Evolutionary conservation across 2,888 invertebrate species (phyloP), one percentile per base, ranked within the genome.

Genomic region (Atethmia centrago): DNA sequence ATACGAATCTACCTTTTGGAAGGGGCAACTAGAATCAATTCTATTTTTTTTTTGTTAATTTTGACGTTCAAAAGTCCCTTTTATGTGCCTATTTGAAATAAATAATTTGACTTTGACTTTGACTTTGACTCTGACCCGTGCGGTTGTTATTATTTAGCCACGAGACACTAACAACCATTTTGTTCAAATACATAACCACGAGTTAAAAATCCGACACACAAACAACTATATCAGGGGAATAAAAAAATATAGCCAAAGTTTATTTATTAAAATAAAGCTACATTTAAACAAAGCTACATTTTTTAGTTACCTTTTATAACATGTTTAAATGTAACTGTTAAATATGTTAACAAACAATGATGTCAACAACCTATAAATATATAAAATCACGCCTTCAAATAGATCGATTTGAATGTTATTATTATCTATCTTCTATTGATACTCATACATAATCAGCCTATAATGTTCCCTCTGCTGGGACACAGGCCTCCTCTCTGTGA

Each of bases 351-450:
- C 65, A 80, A 55, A 51, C 49, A 61, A 31, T 80, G 71, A 74
- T 70, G 81, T 77, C 74, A 74, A 71, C 62, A 56, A 58, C 56
- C 47, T 74, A 74, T 77, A 74, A 80, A 77, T 62, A 74, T 40
- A 74, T 68, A 56, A 79, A 74, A 67, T 53, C 55, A 56, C 42
- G 40, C 74, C 67, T 53, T 51, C n/a, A 51, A 68, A 68, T 64
- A 61, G 36, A 67, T 68, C 4, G 40, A 73, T 74, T 73, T 62
- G 47, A 74, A 73, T 73, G 55, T 62, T 55, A 73, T 61, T n/a
- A 58, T 25, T 49, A 70, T 42, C 14, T 31, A 45, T 56, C 21
- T 21, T 59, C 12, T 45, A 28, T n/a, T n/a, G n/a, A n/a, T n/a
- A n/a, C n/a, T n/a, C n/a, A n/a, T n/a, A n/a, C n/a, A n/a, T n/a